phyloP scores from a whole-genome alignment of 2,797 vertebrate genomes.

The Takifugu rubripes region DNA sequence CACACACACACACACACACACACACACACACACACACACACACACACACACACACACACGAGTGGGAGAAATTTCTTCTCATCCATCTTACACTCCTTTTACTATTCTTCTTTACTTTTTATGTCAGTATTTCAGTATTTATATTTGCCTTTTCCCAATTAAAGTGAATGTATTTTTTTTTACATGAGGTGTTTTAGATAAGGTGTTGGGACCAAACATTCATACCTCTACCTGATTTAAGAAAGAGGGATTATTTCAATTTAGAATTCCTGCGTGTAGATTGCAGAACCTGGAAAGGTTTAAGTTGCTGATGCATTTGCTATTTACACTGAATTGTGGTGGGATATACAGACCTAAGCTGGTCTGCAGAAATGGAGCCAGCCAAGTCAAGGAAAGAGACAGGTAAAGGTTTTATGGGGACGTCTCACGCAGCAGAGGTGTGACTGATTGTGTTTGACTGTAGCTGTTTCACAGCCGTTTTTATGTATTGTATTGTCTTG shows the following conservation, averaged over 20 bases:
- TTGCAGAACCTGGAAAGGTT: no score
- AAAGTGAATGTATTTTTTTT: slow-evolving; percentile 91
- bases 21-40: slow-evolving; percentile 6
- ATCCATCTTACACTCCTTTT: slow-evolving; percentile 8
- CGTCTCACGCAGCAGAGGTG: slow-evolving; percentile 6
- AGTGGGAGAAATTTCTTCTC: slow-evolving; percentile 3
- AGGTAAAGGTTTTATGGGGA: slow-evolving; percentile 22
- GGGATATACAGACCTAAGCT: slow-evolving; percentile 11
- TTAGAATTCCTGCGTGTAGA: no score
- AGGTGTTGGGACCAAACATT: slow-evolving; percentile 84
- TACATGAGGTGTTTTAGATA: slow-evolving; percentile 75
- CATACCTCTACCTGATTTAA: slow-evolving; percentile 45
- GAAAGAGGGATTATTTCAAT: no score
- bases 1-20: no score
- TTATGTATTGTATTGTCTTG: slow-evolving; percentile 11
- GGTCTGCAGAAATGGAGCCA: slow-evolving; percentile 8
- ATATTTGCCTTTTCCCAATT: slow-evolving; percentile 70
- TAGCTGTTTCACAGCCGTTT: slow-evolving; percentile 17
- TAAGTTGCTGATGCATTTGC: no score
- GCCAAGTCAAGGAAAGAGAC: slow-evolving; percentile 1
- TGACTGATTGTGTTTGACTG: slow-evolving; percentile 9
- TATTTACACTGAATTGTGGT: no score
- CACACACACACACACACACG: slow-evolving; percentile 2
- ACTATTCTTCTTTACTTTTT: slow-evolving; percentile 19
- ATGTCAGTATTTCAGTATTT: slow-evolving; percentile 14